Evolutionary conservation across 2,888 invertebrate genomes (phyloP).

Genomic region (Periphyllus acericola): DNA sequence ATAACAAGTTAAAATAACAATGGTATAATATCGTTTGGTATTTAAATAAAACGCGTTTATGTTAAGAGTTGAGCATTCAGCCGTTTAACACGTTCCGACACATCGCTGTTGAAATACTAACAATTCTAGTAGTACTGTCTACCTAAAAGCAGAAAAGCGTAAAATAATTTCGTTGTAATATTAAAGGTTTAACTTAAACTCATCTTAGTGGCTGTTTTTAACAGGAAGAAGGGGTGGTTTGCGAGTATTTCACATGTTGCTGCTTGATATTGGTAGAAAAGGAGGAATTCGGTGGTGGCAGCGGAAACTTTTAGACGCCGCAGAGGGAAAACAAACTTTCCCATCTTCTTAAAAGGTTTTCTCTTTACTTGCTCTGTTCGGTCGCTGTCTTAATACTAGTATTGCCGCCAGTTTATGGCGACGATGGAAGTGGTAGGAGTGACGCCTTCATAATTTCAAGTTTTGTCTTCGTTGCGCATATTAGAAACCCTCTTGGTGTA

Average conservation of each 20-base stretch:
- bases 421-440: slow-evolving; percentile 12
- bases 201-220: slow-evolving; percentile 56
- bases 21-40: not conserved
- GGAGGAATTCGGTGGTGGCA: slow-evolving; percentile 3
- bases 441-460: slow-evolving; percentile 37
- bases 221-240: slow-evolving; percentile 32
- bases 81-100: slow-evolving; percentile 58
- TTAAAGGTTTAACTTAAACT: slow-evolving; percentile 60
- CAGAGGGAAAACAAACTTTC: slow-evolving; percentile 58
- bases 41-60: slow-evolving; percentile 28
- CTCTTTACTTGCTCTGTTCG: slow-evolving; percentile 12
- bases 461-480: slow-evolving; percentile 16
- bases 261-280: slow-evolving; percentile 29
- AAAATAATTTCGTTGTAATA: slow-evolving; percentile 59
- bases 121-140: slow-evolving; percentile 28
- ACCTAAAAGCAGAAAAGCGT: slow-evolving; percentile 60
- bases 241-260: slow-evolving; percentile 56
- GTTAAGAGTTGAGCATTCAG: slow-evolving; percentile 40
- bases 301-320: slow-evolving; percentile 54
- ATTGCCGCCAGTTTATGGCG: slow-evolving; percentile 39
- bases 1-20: not conserved
- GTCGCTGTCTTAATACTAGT: slow-evolving; percentile 36
- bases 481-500: not conserved
- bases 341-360: slow-evolving; percentile 61
- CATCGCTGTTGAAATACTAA: slow-evolving; percentile 36